Evolutionary conservation across 2,113 vertebrate species (phyloP).

Genomic region (Ochotona curzoniae): DNA sequence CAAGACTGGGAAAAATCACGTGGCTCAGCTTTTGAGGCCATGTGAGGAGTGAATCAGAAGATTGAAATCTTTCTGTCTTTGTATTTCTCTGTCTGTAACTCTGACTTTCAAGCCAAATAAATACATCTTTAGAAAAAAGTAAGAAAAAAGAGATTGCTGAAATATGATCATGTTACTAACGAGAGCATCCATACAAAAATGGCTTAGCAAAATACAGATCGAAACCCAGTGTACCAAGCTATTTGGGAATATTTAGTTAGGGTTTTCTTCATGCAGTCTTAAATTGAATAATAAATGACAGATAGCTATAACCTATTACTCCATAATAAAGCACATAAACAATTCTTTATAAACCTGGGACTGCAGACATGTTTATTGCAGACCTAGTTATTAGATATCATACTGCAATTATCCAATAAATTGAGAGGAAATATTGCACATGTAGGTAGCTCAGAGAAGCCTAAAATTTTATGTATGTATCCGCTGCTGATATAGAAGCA

Average conservation of each 20-base stretch:
- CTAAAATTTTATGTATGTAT: neutral
- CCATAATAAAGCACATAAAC: neutral
- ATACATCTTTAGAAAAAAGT: too few species aligned
- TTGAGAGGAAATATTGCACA: neutral
- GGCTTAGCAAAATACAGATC: neutral
- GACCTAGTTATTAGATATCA: neutral
- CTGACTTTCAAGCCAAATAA: too few species aligned
- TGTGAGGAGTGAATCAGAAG: too few species aligned
- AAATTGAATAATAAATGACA: slow-evolving; percentile 36
- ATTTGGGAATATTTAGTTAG: neutral
- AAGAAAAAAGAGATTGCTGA: too few species aligned
- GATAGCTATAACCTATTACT: neutral
- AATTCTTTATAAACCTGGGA: slow-evolving; percentile 7
- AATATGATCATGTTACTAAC: neutral
- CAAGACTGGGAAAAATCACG: too few species aligned
- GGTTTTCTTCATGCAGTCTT: slow-evolving; percentile 30
- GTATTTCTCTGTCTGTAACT: too few species aligned
- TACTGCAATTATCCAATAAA: slow-evolving; percentile 27
- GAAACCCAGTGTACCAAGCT: neutral
- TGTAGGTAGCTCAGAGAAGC: neutral
- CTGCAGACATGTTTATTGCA: neutral
- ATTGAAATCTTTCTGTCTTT: too few species aligned
- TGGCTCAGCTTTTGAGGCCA: too few species aligned
- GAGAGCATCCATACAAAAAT: neutral
- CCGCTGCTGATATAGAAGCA: neutral